Percentiles rank a stretch among this genome's conserved stretches.
phyloP scores from a whole-genome alignment of 2,888 invertebrate species.

The Adineta ricciae region DNA sequence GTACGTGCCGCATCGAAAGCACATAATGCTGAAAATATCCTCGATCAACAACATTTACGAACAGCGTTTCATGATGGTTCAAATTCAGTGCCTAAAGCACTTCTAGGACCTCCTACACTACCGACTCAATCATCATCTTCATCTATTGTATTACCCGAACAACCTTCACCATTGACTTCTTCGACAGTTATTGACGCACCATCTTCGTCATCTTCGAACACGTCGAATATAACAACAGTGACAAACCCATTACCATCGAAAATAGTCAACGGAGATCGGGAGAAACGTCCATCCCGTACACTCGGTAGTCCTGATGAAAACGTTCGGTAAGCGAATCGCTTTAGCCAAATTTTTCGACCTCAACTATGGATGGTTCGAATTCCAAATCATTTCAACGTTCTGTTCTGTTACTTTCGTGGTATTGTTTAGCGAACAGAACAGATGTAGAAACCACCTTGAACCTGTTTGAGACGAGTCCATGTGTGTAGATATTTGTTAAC shows the following conservation, averaged over 20 bases:
- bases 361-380: neutral
- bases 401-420: neutral
- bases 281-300: neutral
- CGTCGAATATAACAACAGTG: constrained; percentile 5
- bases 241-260: neutral
- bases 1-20: constrained; percentile 20
- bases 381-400: neutral
- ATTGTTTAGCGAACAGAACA: neutral
- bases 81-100: neutral
- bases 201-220: neutral
- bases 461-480: neutral
- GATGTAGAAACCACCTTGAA: neutral
- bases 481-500: neutral
- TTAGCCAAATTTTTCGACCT: neutral
- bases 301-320: constrained; percentile 15
- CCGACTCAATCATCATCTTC: neutral
- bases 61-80: constrained; percentile 23
- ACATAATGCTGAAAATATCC: constrained; percentile 13
- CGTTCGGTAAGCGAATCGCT: neutral
- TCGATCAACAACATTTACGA: neutral
- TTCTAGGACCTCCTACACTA: neutral
- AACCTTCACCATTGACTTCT: neutral
- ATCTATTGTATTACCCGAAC: neutral
- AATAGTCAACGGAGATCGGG: neutral
- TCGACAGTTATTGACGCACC: neutral